These are phyloP conservation scores for Epiblema foenella DNA, from an alignment of 2,888 invertebrate species.

Conservation along the genomic window DNA sequence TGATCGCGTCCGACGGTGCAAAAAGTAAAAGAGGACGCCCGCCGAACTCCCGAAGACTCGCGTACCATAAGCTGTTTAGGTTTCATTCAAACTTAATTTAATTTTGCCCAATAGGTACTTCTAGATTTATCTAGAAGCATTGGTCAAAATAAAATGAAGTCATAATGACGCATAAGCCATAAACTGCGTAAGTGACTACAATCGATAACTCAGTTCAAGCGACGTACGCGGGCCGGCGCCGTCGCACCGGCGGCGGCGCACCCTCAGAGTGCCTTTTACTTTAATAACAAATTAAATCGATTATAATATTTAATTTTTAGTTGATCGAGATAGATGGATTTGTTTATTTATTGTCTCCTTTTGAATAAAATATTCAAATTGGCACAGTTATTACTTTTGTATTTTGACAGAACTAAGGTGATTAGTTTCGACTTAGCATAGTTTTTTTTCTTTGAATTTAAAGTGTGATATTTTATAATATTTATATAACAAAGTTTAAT, in stretches of 20 bases:
- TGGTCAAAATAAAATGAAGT: no score
- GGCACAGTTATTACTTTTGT: conserved; percentile 83
- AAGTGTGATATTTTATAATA: conserved; percentile 85
- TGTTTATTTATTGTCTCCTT: conserved; percentile 83
- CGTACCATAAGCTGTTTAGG: conserved; percentile 66
- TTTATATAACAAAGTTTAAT: conserved; percentile 84
- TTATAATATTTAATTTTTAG: conserved; percentile 82
- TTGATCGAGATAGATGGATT: conserved; percentile 81
- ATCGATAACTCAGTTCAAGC: conserved; percentile 63
- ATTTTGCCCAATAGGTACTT: no score
- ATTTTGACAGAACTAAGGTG: conserved; percentile 82
- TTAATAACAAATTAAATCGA: conserved; percentile 77
- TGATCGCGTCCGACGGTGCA: conserved; percentile 65
- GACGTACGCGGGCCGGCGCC: conserved; percentile 52
- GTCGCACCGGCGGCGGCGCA: conserved; percentile 60
- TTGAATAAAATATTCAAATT: conserved; percentile 82
- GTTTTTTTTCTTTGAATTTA: conserved; percentile 80
- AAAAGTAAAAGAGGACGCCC: conserved; percentile 69
- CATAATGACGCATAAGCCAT: conserved; percentile 45
- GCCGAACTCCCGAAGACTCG: conserved; percentile 71
- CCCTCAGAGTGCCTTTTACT: conserved; percentile 80
- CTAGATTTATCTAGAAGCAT: no score
- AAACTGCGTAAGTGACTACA: conserved; percentile 63
- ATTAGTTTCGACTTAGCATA: conserved; percentile 81
- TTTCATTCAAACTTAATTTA: conserved; percentile 3